Evolutionary conservation across 2,888 invertebrate genomes (phyloP), one percentile per base, ranked within the genome.

Genomic region (Orthosia incerta): DNA sequence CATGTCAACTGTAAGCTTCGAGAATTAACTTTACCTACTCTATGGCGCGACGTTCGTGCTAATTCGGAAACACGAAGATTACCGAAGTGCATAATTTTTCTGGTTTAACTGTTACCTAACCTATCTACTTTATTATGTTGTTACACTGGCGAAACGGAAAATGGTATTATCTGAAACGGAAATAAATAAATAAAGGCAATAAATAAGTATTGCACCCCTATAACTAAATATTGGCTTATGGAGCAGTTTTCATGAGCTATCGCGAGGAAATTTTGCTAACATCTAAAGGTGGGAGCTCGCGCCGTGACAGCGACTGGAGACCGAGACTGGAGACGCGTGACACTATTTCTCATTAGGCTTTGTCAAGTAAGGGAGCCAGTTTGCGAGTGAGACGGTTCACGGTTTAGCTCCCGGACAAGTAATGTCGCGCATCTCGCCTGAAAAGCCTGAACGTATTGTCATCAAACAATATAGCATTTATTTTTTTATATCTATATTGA

Each of bases 61-160:
- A 12, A 20, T 9, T 39, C 39, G 39, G 9, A 1, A 39, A 9
- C 39, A 39, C 9, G 39, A 39, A 39, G 39, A 39, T 53, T 51
- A 9, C n/a, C 50, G 11, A 51, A 51, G n/a, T n/a, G 50, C n/a
- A 51, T 51, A 39, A 1, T 39, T 39, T 39, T 51, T 18, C 20
- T 20, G 3, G 51, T 53, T n/a, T 20, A 53, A 53, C 51, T 53
- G 51, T n/a, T 26, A 26, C n/a, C 0, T 31, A 31, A 51, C n/a
- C 11, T 48, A 48, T 16, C 15, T 51, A 9, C 39, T 9, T 39
- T 12, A 48, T 48, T 15, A n/a, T 45, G 5, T 46, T 16, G 3
- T 31, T 73, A 68, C 62, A 62, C 56, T 69, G 46, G 46, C 15
- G 57, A 69, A 57, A 23, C 57, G 20, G 4, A 15, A 48, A 62